A percentile compares a stretch with the other conserved stretches of the same genome.
phyloP scores from a whole-genome alignment of 1,140 invertebrate species.

The Aphidius gifuensis region DNA sequence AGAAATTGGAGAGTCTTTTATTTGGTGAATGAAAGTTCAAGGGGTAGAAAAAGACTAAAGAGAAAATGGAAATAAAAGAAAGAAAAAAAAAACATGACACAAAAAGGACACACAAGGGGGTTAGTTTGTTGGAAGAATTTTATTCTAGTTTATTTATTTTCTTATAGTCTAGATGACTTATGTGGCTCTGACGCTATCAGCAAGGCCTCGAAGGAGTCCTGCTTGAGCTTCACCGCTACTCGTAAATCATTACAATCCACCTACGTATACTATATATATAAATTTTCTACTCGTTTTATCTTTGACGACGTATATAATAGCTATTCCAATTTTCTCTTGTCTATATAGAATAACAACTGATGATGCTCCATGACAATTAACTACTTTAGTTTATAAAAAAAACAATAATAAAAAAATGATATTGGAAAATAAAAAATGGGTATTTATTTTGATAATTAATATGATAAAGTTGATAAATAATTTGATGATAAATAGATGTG shows the following conservation, averaged over 20 bases:
- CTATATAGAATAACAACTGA: too few relatives aligned
- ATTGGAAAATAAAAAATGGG: too few relatives aligned
- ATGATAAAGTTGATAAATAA: too few relatives aligned
- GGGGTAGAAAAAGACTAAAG: slow-evolving; percentile 4
- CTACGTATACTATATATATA: slow-evolving; percentile 37
- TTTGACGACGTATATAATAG: slow-evolving; percentile 1
- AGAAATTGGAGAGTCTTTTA: slow-evolving; percentile 29
- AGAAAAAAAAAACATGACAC: slow-evolving; percentile 8
- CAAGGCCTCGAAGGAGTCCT: slow-evolving; percentile 51
- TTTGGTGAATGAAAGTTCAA: slow-evolving; percentile 29
- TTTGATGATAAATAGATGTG: too few relatives aligned
- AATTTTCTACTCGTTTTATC: slow-evolving; percentile 16
- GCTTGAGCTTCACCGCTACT: slow-evolving; percentile 46
- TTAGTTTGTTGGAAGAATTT: slow-evolving; percentile 27
- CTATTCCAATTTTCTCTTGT: slow-evolving; percentile 20
- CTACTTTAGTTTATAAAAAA: too few relatives aligned
- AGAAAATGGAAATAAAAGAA: slow-evolving; percentile 6
- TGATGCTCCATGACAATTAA: too few relatives aligned
- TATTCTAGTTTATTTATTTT: too few relatives aligned
- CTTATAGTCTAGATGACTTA: slow-evolving; percentile 53
- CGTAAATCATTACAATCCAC: slow-evolving; percentile 56
- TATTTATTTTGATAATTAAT: too few relatives aligned
- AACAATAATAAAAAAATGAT: too few relatives aligned
- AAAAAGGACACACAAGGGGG: slow-evolving; percentile 1
- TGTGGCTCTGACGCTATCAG: slow-evolving; percentile 57